Conservation (phyloP, 2,888 invertebrate genomes). For the Thecocarcelia acutangulata region DNA sequence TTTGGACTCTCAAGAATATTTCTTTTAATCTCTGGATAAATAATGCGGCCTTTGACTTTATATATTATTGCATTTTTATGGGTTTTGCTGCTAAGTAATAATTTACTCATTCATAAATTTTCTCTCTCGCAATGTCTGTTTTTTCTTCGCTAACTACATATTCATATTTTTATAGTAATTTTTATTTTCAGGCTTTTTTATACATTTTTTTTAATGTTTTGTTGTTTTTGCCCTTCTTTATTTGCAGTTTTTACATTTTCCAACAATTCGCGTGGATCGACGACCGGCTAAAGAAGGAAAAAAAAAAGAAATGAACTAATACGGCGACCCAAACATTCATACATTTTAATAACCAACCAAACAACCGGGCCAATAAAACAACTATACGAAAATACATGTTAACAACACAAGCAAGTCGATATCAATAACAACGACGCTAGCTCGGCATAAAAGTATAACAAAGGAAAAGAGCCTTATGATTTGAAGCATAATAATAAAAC, state of each 20-base stretch:
- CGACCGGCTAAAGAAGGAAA: conserved; percentile 51
- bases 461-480: conserved; percentile 47
- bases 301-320: conserved; percentile 26
- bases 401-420: conserved; percentile 42
- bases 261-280: conserved; percentile 70
- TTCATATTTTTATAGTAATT: conserved; percentile 52
- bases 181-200: conserved; percentile 62
- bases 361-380: conserved; percentile 53
- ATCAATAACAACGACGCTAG: conserved; percentile 42
- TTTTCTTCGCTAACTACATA: background rate
- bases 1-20: no score
- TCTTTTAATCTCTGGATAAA: background rate
- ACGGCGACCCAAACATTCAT: conserved; percentile 47
- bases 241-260: conserved; percentile 67
- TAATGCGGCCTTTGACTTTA: conserved; percentile 35
- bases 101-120: conserved; percentile 37
- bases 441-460: conserved; percentile 49
- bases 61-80: conserved; percentile 67
- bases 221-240: conserved; percentile 59
- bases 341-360: conserved; percentile 32
- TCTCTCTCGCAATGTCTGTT: conserved; percentile 16
- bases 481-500: conserved; percentile 69
- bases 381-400: conserved; percentile 35
- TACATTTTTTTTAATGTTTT: conserved; percentile 64
- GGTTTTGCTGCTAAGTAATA: conserved; percentile 45